Evolutionary conservation across 2,113 vertebrate genomes (phyloP).

Genomic region (Danio rerio): DNA sequence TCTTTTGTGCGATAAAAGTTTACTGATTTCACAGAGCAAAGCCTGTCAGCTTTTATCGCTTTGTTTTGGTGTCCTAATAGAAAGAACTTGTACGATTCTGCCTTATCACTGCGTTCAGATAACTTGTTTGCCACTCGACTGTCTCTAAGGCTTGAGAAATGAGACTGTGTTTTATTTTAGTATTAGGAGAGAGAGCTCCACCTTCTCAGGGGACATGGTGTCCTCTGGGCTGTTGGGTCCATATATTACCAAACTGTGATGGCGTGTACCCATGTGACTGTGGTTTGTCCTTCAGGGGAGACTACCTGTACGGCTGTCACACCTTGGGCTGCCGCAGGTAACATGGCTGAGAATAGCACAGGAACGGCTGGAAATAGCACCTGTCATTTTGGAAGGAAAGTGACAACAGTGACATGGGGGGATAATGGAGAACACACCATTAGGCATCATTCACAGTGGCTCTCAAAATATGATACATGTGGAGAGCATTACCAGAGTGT

Average conservation of each 20-base stretch:
- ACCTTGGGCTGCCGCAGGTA: constrained; percentile 31
- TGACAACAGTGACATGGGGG: constrained; percentile 27
- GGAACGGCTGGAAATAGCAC: neutral
- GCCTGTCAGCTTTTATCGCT: neutral
- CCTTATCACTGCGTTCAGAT: constrained; percentile 12
- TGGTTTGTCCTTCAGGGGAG: constrained; percentile 27
- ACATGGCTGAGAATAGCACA: constrained; percentile 38
- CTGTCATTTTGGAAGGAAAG: constrained; percentile 19
- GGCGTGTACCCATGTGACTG: constrained; percentile 1
- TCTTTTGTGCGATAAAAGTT: constrained; percentile 13
- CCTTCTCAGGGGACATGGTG: constrained; percentile 1
- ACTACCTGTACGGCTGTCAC: constrained; percentile 22
- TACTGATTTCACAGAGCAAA: constrained; percentile 27
- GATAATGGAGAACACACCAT: constrained; percentile 21
- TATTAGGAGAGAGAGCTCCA: neutral
- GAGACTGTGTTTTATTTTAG: constrained; percentile 43
- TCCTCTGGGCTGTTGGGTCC: constrained; percentile 33
- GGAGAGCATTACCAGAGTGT: constrained; percentile 8
- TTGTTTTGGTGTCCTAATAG: constrained; percentile 4
- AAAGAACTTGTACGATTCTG: neutral
- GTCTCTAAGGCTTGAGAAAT: constrained; percentile 21
- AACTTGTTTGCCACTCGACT: neutral
- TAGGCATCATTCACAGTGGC: constrained; percentile 5
- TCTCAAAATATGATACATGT: neutral
- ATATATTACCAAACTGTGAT: constrained; percentile 20